Evolutionary conservation across 2,113 vertebrate species (phyloP).

Genomic region (Syrmaticus mikado): DNA sequence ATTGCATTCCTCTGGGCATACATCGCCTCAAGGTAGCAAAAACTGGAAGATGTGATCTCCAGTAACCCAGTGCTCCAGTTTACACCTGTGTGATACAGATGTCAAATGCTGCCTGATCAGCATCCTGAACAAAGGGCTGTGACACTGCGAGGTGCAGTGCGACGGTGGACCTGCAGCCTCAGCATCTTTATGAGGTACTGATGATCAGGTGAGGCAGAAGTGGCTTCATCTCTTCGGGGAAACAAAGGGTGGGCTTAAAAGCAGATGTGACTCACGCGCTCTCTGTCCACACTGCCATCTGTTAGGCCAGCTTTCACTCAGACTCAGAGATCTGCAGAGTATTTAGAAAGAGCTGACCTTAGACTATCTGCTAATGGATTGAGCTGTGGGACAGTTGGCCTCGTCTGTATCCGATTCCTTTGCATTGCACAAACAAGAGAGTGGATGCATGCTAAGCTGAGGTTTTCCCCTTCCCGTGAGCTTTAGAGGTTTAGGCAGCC

Average conservation of each 20-base stretch:
- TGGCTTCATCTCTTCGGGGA: background rate
- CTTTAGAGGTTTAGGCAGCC: background rate
- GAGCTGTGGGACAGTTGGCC: background rate
- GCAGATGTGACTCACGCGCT: background rate
- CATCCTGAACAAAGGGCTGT: background rate
- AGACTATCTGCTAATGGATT: background rate
- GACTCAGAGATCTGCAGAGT: background rate
- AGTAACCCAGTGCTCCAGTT: background rate
- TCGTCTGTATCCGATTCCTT: rapidly evolving
- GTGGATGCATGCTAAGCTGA: background rate
- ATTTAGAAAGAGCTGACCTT: background rate
- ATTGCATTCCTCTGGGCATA: background rate
- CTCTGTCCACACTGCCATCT: background rate
- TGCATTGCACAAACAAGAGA: rapidly evolving
- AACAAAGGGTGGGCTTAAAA: background rate
- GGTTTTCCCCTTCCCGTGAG: background rate
- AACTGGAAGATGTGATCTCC: background rate
- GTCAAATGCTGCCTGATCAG: background rate
- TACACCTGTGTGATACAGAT: background rate
- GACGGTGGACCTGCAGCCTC: background rate
- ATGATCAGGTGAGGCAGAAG: background rate
- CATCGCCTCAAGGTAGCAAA: background rate
- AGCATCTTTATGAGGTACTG: background rate
- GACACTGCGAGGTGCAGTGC: background rate
- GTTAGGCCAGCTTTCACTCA: background rate